Conservation (phyloP, 2,888 invertebrate species). For the Horisme vitalbata region DNA sequence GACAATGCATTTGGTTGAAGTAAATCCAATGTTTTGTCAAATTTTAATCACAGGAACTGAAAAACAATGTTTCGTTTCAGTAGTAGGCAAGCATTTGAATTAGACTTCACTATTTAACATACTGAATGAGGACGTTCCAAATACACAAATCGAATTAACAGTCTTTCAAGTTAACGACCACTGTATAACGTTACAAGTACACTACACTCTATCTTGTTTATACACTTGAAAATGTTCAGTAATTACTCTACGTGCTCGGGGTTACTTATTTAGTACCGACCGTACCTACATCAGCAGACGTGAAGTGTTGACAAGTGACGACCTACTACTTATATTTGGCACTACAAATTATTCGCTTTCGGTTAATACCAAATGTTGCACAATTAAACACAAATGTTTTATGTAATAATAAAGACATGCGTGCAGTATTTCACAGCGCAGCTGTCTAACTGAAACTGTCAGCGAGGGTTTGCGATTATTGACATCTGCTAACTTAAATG, state of each 20-base stretch:
- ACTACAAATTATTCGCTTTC: no score
- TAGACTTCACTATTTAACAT: constrained; percentile 29
- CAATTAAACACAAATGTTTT: not conserved
- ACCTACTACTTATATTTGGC: no score
- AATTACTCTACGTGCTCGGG: constrained; percentile 11
- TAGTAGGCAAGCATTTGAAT: constrained; percentile 5
- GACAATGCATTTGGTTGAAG: constrained; percentile 19
- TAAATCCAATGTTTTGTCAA: not conserved
- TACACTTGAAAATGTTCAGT: constrained; percentile 43
- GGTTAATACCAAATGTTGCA: no score
- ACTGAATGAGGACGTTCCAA: constrained; percentile 3
- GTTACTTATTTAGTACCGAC: not conserved
- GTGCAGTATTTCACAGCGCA: constrained; percentile 56
- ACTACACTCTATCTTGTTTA: constrained; percentile 42
- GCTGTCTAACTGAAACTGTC: constrained; percentile 63
- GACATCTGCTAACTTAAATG: constrained; percentile 50
- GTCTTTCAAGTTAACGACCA: constrained; percentile 5
- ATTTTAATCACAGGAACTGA: constrained; percentile 7
- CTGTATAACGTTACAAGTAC: constrained; percentile 28
- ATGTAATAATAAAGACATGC: constrained; percentile 34
- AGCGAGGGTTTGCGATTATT: constrained; percentile 40
- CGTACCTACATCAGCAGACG: not conserved
- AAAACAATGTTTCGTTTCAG: constrained; percentile 7
- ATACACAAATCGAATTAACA: constrained; percentile 6
- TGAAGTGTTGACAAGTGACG: no score